Evolutionary conservation across 2,888 invertebrate genomes (phyloP).

Genomic region (Gasteruption jaculator): DNA sequence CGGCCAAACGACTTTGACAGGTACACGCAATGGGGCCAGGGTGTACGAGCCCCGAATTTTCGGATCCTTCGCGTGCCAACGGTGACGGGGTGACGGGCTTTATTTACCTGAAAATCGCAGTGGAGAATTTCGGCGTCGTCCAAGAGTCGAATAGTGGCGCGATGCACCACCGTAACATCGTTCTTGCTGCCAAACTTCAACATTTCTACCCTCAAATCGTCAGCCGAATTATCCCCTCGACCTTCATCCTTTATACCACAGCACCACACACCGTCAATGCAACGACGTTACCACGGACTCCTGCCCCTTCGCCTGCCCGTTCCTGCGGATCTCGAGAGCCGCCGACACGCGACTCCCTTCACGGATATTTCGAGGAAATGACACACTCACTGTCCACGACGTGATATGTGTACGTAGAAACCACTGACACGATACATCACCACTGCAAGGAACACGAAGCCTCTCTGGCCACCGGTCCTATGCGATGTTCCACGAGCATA

Average conservation of each 20-base stretch:
- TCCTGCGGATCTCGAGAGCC: slow-evolving; percentile 6
- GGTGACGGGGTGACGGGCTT: too few species aligned
- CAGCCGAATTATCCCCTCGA: slow-evolving; percentile 45
- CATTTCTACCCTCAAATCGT: slow-evolving; percentile 51
- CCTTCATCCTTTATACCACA: slow-evolving; percentile 46
- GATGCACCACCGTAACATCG: slow-evolving; percentile 53
- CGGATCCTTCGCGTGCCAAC: too few species aligned
- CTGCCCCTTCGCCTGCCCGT: too few species aligned
- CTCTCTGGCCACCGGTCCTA: slow-evolving; percentile 29
- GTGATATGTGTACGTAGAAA: slow-evolving; percentile 25
- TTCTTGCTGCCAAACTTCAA: slow-evolving; percentile 54
- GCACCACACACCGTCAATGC: slow-evolving; percentile 45
- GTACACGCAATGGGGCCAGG: too few species aligned
- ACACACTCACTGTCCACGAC: slow-evolving; percentile 23
- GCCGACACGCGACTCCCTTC: slow-evolving; percentile 17
- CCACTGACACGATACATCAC: slow-evolving; percentile 30
- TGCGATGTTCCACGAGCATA: slow-evolving; percentile 20
- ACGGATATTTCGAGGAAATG: slow-evolving; percentile 16
- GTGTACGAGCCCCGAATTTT: too few species aligned
- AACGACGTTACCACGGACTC: slow-evolving; percentile 14
- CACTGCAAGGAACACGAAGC: slow-evolving; percentile 25
- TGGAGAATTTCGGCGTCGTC: slow-evolving; percentile 89
- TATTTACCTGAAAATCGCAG: slow-evolving; percentile 88
- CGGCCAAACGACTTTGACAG: too few species aligned
- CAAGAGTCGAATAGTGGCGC: slow-evolving; percentile 74